Conservation (phyloP, 2,888 invertebrate species). For the Pomacea canaliculata region DNA sequence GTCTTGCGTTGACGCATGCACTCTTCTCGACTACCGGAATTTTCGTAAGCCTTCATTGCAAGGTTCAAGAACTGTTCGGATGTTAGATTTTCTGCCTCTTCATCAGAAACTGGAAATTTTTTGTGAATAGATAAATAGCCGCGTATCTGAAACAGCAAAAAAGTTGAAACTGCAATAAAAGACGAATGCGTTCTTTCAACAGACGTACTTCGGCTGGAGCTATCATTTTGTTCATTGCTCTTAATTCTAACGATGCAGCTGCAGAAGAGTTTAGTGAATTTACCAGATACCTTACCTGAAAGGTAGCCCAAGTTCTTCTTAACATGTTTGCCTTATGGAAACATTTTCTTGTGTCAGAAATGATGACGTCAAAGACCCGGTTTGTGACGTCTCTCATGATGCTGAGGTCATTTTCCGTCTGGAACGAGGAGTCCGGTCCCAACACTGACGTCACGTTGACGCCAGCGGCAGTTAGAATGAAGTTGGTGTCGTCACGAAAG, state of each 20-base stretch:
- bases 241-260: too few relatives aligned
- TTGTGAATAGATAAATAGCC: conserved; percentile 21
- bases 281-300: neutral
- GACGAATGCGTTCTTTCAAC: too few relatives aligned
- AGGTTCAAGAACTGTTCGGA: neutral
- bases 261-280: too few relatives aligned
- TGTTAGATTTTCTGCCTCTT: neutral
- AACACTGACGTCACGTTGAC: neutral
- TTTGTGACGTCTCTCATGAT: conserved; percentile 15
- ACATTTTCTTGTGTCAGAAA: neutral
- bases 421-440: conserved; percentile 1
- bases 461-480: neutral
- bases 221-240: too few relatives aligned
- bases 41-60: conserved; percentile 5
- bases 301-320: conserved; percentile 6
- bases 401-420: conserved; percentile 21
- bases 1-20: conserved; percentile 18
- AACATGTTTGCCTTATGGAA: conserved; percentile 1
- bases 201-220: too few relatives aligned
- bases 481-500: conserved; percentile 5
- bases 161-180: too few relatives aligned
- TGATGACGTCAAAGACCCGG: conserved; percentile 9
- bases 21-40: conserved; percentile 7
- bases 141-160: conserved; percentile 18
- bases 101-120: neutral